These are phyloP conservation scores for Brachionus calyciflorus DNA, from an alignment of 1,140 invertebrate species.

Conservation along the genomic window DNA sequence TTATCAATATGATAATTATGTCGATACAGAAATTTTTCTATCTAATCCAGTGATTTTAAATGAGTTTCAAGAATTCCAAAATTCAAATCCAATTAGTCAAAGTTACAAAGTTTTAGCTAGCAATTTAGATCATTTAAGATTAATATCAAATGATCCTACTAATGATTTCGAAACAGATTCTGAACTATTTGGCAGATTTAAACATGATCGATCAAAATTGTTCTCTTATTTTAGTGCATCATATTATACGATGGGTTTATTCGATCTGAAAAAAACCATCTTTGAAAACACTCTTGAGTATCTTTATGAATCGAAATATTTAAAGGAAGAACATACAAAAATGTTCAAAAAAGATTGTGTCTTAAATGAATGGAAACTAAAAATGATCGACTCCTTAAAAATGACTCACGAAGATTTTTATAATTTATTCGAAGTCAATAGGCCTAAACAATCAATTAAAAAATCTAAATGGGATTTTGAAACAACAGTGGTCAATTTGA, in stretches of 20 bases:
- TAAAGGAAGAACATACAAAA: background rate
- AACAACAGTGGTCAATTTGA: background rate
- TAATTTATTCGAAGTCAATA: background rate
- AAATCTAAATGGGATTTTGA: constrained; percentile 11
- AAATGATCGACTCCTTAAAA: constrained; percentile 37
- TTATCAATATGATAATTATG: constrained; percentile 20
- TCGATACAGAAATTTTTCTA: constrained; percentile 10
- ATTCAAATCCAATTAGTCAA: constrained; percentile 21
- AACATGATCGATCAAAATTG: constrained; percentile 4
- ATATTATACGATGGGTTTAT: constrained; percentile 37
- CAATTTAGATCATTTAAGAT: constrained; percentile 27
- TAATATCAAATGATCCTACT: constrained; percentile 11
- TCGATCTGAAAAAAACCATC: constrained; percentile 12
- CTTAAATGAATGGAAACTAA: constrained; percentile 14
- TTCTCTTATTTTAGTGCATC: constrained; percentile 18
- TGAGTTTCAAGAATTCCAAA: background rate
- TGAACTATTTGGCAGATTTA: background rate
- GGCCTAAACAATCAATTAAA: background rate
- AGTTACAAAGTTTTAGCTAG: background rate
- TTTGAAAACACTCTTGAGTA: constrained; percentile 28
- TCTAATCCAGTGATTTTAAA: background rate
- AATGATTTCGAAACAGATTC: constrained; percentile 21
- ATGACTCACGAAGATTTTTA: constrained; percentile 5
- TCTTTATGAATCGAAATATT: constrained; percentile 19
- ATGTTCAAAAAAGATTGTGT: constrained; percentile 19